phyloP scores from a whole-genome alignment of 2,797 vertebrate species.

The Phylloscopus collybita region DNA sequence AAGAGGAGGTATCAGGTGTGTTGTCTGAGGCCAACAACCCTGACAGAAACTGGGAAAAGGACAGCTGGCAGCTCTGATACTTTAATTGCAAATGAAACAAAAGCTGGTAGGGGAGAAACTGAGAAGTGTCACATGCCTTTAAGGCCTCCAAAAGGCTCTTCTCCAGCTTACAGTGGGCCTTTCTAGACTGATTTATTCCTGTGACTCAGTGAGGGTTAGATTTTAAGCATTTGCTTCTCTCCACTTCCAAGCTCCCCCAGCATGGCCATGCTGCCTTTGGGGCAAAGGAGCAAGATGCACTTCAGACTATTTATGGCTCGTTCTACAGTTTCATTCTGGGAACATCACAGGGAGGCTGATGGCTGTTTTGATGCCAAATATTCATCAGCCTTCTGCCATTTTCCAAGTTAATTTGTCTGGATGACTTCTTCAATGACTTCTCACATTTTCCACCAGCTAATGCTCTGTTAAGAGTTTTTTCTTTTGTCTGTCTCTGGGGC shows the following conservation, averaged over 20 bases:
- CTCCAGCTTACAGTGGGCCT: not conserved
- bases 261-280: not conserved
- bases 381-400: conserved; percentile 49
- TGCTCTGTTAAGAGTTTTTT: conserved; percentile 14
- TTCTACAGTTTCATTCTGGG: conserved; percentile 36
- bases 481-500: not conserved
- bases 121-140: not conserved
- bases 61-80: not conserved
- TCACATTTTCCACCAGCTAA: conserved; percentile 25
- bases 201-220: not conserved
- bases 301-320: conserved; percentile 1
- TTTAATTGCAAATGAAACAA: conserved; percentile 25
- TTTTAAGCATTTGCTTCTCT: not conserved
- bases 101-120: not conserved
- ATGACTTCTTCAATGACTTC: not conserved
- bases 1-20: not conserved
- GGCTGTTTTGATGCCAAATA: conserved; percentile 2
- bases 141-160: not conserved
- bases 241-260: not conserved
- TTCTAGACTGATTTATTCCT: not conserved
- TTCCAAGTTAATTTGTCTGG: conserved; percentile 34
- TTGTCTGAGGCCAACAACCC: not conserved
- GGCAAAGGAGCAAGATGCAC: conserved; percentile 7
- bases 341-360: conserved; percentile 1
- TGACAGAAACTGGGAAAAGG: not conserved